Evolutionary conservation across 2,113 vertebrate species (phyloP), one percentile per base, ranked within the genome.

Genomic region (Monarcha castaneiventris): DNA sequence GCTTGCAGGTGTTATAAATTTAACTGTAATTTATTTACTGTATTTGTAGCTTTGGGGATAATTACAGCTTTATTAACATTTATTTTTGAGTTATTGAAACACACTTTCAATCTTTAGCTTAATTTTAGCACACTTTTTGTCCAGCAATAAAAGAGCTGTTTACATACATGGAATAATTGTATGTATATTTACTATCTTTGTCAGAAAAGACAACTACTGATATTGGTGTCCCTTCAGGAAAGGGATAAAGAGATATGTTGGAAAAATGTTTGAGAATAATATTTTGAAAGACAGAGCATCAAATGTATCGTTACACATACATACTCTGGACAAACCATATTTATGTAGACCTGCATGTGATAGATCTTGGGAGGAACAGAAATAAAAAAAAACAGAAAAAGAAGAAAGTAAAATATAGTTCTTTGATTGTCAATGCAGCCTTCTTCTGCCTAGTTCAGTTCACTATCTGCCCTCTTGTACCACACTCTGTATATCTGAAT

Each of bases 1-100:
- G 56, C 63, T 94, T 86, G 83, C 68, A 96, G 87, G 90, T 95
- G 66, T 84, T 83, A 89, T 72, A 95, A 90, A 96, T 95, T 87
- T 88, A 90, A 94, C 93, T 84, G 93, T 86, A 95, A 94, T 89
- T 95, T 87, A 95, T 94, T 94, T 94, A 94, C 82, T 54, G 58
- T 59, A 85, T 89, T 81, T 89, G 59, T 77, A 91, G 92, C 91
- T 94, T 89, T 88, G 76, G 79, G 93, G 87, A 87, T 73, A 96
- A 92, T 96, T 93, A 87, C 64, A 92, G 64, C 37, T 87, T 90
- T 92, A 93, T 85, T 90, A 83, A 64, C 89, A 92, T 94, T 94
- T 92, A 89, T 87, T 92, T 84, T 77, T 73, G 74, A 93, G 85
- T 91, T 94, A 95, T 4, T 91, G 93, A 96, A 89, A 93, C 32